Evolutionary conservation across 2,113 vertebrate species (phyloP), one percentile per base, ranked within the genome.

Genomic region (Onychostruthus taczanowskii): DNA sequence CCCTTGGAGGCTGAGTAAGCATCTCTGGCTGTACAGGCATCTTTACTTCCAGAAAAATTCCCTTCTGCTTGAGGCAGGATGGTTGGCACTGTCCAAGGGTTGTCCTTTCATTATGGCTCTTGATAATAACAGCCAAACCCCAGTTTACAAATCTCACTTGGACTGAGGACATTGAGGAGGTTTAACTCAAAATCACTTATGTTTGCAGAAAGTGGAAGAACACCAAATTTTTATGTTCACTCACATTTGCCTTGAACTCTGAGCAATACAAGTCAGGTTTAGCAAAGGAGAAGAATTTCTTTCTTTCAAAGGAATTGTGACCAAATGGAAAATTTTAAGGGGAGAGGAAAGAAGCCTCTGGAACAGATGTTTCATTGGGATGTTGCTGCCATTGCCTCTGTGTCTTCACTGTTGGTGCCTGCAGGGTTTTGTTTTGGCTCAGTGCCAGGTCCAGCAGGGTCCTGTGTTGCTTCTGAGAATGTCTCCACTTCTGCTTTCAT

Each of bases 151-250:
- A 56, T 69, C 59, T 0, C 1, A 3, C 24, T 58, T 77, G n/a
- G 17, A 12, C 0, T 37, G 55, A 16, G 43, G 31, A 27, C 2
- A 1, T 23, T 0, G 0, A 31, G 63, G 46, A 61, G 11, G 13
- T 49, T 80, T 62, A 49, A 56, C n/a, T 93, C 47, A 61, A 39
- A 86, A 58, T 58, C 8, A 1, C 41, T 53, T 41, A 11, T 7
- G 16, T 77, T 81, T 87, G 41, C n/a, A 53, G 64, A 23, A 56
- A 16, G 17, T 44, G n/a, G 44, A 84, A 37, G 33, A 16, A 30
- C 8, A 30, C 46, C 37, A 37, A 3, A 10, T 46, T 55, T 87
- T 53, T 82, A 37, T 37, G 16, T 58, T 79, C 31, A 7, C 15
- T 5, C 9, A 5, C 1, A 2, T 81, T 87, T 24, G 23, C 30